Evolutionary conservation across 2,797 vertebrate genomes (phyloP).

Genomic region (Micrastur ruficollis): DNA sequence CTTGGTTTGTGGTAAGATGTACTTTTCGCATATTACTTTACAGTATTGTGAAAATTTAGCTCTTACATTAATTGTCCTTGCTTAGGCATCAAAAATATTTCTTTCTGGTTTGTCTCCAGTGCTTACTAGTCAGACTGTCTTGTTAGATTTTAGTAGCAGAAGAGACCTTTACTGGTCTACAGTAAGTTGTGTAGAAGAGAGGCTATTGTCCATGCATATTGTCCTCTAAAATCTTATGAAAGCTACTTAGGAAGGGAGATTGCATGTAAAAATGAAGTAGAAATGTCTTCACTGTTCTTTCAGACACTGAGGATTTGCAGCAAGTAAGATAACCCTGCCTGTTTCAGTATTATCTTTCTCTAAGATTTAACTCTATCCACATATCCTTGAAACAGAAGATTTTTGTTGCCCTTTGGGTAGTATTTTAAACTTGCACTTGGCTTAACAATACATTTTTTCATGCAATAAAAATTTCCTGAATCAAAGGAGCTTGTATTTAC

Average conservation of each 20-base stretch:
- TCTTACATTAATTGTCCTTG: not conserved
- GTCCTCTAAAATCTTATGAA: not conserved
- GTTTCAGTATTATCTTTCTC: not conserved
- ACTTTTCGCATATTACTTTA: not conserved
- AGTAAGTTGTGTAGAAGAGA: not conserved
- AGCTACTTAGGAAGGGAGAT: not conserved
- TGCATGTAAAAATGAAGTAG: not conserved
- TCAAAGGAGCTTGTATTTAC: not conserved
- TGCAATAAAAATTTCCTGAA: not conserved
- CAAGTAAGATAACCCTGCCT: not conserved
- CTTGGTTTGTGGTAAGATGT: not conserved
- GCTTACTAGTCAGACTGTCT: not conserved
- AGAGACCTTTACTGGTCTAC: not conserved
- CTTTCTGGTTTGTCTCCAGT: not conserved
- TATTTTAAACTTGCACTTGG: not conserved
- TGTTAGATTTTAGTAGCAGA: not conserved
- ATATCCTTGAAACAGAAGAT: not conserved
- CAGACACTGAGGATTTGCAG: not conserved
- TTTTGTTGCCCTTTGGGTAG: not conserved
- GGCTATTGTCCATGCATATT: not conserved
- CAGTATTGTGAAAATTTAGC: not conserved
- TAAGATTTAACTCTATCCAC: not conserved
- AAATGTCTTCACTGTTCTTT: not conserved
- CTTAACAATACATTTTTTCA: not conserved
- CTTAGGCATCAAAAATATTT: not conserved